These are phyloP conservation scores for Drosophila nigrodunni DNA, from an alignment of 1,140 invertebrate genomes.

Conservation along the genomic window DNA sequence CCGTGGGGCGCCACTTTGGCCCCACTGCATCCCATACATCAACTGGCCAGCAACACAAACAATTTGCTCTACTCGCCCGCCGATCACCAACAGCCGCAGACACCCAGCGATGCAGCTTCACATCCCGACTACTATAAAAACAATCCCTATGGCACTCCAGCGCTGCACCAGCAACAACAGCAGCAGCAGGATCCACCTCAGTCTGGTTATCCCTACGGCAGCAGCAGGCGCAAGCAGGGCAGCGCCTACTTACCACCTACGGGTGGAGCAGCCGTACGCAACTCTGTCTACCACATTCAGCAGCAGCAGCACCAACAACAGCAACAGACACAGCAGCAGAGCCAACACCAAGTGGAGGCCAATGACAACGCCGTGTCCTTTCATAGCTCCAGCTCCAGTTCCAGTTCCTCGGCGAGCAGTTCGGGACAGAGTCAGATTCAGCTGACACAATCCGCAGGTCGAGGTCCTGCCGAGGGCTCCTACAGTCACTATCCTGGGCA, in stretches of 20 bases:
- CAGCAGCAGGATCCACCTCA: constrained; percentile 24
- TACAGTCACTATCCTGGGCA: constrained; percentile 61
- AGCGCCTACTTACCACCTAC: constrained; percentile 79
- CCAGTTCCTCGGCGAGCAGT: constrained; percentile 33
- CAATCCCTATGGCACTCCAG: constrained; percentile 65
- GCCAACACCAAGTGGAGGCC: constrained; percentile 45
- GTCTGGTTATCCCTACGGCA: constrained; percentile 60
- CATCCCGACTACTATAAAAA: constrained; percentile 67
- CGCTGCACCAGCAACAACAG: constrained; percentile 40
- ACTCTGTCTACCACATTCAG: constrained; percentile 72
- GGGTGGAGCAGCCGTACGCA: constrained; percentile 51
- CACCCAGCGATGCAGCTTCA: constrained; percentile 16
- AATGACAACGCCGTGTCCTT: constrained; percentile 63
- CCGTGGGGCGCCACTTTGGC: constrained; percentile 80
- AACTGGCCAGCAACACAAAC: constrained; percentile 81
- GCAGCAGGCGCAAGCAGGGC: constrained; percentile 64
- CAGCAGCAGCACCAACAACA: constrained; percentile 58
- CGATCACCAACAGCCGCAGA: constrained; percentile 65
- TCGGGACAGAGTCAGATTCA: constrained; percentile 58
- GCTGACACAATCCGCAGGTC: constrained; percentile 57
- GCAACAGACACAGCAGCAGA: constrained; percentile 40
- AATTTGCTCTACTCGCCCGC: constrained; percentile 83
- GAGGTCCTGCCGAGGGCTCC: constrained; percentile 68
- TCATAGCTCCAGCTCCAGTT: constrained; percentile 50
- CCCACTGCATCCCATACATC: constrained; percentile 79